Evolutionary conservation across 1,140 invertebrate species (phyloP), one percentile per base, ranked within the genome.

Genomic region (Diorhabda carinulata): DNA sequence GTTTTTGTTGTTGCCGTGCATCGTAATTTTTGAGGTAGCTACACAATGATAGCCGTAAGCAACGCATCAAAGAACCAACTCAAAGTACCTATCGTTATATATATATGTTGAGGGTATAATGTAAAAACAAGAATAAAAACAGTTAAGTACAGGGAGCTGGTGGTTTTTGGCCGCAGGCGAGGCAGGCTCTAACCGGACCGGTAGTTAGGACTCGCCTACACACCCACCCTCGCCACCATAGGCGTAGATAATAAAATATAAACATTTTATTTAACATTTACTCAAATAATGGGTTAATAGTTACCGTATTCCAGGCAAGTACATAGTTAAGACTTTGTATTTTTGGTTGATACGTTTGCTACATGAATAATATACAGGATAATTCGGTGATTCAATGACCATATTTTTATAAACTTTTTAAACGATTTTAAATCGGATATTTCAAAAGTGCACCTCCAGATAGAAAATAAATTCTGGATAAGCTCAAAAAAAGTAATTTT

Each of bases 151-250:
- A 68, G 67, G 67, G 67, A 68, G 67, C 67, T 58, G 57, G 61
- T 62, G 67, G 59, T 63, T 63, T 57, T 47, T 42, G 25, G 45
- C 67, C 67, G 5, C n/a, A 44, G 67, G 67, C 67, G 44, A 57
- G 67, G 41, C 67, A 44, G 56, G 61, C 59, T 61, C 67, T 62
- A 47, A 57, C 67, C 60, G 67, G 67, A 62, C 67, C 67, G 61
- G 67, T 68, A 68, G 67, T 68, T 62, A 68, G 47, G 67, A 58
- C 61, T 58, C 67, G 67, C 67, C 67, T 68, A 68, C 67, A 63
- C 67, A 68, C 67, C 67, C 67, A 68, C 67, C 67, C 67, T 68
- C 67, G 61, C 67, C 44, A 3, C 63, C 63, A 64, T 64, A 9
- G 45, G 63, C 63, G 63, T 8, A 1, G 43, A 10, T 25, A 25